These are phyloP conservation scores for Antheraea assamensis DNA, from an alignment of 2,888 invertebrate genomes.

Conservation along the genomic window DNA sequence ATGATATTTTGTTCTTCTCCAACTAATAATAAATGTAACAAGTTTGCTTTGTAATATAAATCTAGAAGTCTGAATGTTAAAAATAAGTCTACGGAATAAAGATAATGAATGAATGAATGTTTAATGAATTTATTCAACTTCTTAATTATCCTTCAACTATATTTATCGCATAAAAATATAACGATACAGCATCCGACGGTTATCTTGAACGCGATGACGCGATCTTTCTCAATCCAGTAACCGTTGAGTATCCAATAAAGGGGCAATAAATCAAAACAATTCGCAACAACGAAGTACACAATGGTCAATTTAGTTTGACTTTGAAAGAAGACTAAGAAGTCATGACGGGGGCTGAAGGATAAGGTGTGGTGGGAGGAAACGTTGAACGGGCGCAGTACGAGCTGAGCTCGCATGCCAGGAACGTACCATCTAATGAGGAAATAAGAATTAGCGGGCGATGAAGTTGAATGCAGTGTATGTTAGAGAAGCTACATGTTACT, in stretches of 20 bases:
- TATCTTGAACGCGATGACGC: slow-evolving; percentile 28
- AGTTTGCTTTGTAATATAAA: background rate
- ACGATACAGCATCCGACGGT: background rate
- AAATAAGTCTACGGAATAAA: background rate
- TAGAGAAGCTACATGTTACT: slow-evolving; percentile 43
- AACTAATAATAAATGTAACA: background rate
- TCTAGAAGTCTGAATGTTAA: background rate
- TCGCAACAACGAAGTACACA: slow-evolving; percentile 64
- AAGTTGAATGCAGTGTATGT: slow-evolving; percentile 67
- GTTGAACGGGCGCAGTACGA: slow-evolving; percentile 62
- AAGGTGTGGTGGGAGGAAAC: slow-evolving; percentile 37
- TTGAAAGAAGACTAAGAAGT: slow-evolving; percentile 45
- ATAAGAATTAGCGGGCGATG: slow-evolving; percentile 78
- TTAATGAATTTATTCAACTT: background rate
- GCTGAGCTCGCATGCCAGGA: slow-evolving; percentile 55
- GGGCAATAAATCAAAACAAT: slow-evolving; percentile 78
- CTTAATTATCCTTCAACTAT: background rate
- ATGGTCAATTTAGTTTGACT: slow-evolving; percentile 63
- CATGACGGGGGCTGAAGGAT: slow-evolving; percentile 46
- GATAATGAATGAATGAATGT: too few species aligned
- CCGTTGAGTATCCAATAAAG: slow-evolving; percentile 69
- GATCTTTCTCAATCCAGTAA: slow-evolving; percentile 51
- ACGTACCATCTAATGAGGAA: slow-evolving; percentile 74
- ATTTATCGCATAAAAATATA: background rate
- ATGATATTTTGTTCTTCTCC: background rate